Evolutionary conservation across 2,113 vertebrate species (phyloP).

Genomic region (Symphodus melops): DNA sequence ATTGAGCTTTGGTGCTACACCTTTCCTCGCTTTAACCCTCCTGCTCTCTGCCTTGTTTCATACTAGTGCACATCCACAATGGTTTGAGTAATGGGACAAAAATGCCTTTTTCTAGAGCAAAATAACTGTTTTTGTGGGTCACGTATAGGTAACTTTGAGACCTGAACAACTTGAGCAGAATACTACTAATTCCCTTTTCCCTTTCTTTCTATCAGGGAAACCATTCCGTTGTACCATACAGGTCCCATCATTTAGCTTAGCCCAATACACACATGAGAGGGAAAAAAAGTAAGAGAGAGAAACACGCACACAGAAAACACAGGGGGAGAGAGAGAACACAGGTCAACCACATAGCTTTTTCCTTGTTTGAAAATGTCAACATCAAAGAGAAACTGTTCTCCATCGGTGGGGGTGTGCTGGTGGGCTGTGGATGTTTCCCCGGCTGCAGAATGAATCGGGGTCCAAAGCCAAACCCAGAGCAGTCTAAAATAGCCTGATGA

Average conservation of each 20-base stretch:
- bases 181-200: slow-evolving; percentile 46
- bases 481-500: slow-evolving; percentile 50
- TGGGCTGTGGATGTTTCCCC: slow-evolving; percentile 49
- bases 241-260: slow-evolving; percentile 40
- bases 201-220: slow-evolving; percentile 48
- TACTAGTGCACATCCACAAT: slow-evolving; percentile 74
- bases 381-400: slow-evolving; percentile 56
- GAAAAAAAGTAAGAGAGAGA: slow-evolving; percentile 25
- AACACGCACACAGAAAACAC: slow-evolving; percentile 34
- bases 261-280: slow-evolving; percentile 22
- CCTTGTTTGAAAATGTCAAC: slow-evolving; percentile 73
- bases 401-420: slow-evolving; percentile 34
- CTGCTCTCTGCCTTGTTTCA: slow-evolving; percentile 63
- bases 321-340: slow-evolving; percentile 42
- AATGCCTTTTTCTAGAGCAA: slow-evolving; percentile 70
- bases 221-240: slow-evolving; percentile 45
- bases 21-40: slow-evolving; percentile 71
- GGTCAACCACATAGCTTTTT: slow-evolving; percentile 74
- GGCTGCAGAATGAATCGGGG: slow-evolving; percentile 51
- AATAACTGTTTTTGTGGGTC: slow-evolving; percentile 73
- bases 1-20: slow-evolving; percentile 76
- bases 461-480: slow-evolving; percentile 53
- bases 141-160: slow-evolving; percentile 64
- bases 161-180: slow-evolving; percentile 62
- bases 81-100: slow-evolving; percentile 76